A percentile compares a stretch with the other conserved stretches of the same genome.
phyloP scores from a whole-genome alignment of 2,888 invertebrate species.

The Eilema depressum region DNA sequence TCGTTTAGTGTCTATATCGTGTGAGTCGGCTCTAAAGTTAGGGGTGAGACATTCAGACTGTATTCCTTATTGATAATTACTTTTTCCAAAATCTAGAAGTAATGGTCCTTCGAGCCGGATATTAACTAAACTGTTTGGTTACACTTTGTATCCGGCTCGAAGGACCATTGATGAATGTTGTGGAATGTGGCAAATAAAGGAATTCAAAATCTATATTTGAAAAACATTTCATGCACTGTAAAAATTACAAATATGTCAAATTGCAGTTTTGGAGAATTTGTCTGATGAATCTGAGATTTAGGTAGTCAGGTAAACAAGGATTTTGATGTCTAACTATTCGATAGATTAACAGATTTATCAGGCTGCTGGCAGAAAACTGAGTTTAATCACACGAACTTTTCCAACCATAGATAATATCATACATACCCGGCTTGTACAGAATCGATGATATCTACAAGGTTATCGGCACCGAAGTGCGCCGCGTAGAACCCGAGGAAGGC shows the following conservation, averaged over 20 bases:
- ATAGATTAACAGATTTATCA: too few species aligned
- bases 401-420: background rate
- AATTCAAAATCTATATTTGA: background rate
- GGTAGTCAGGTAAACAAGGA: too few species aligned
- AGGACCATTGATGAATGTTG: background rate
- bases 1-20: too few species aligned
- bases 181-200: background rate
- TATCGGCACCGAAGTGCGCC: slow-evolving; percentile 92
- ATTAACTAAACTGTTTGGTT: background rate
- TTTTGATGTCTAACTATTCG: too few species aligned
- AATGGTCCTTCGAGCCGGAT: background rate
- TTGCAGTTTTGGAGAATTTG: too few species aligned
- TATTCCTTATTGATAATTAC: background rate
- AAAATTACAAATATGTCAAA: too few species aligned
- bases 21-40: too few species aligned
- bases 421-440: slow-evolving; percentile 92
- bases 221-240: too few species aligned
- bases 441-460: slow-evolving; percentile 93
- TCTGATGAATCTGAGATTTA: too few species aligned
- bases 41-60: too few species aligned
- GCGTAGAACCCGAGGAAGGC: slow-evolving; percentile 96
- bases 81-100: background rate
- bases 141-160: background rate
- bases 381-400: too few species aligned
- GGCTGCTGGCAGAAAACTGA: too few species aligned